Percentiles rank a stretch among this genome's conserved stretches.
Evolutionary conservation across 2,888 invertebrate genomes (phyloP).

Genomic region (Petrophora chlorosata): DNA sequence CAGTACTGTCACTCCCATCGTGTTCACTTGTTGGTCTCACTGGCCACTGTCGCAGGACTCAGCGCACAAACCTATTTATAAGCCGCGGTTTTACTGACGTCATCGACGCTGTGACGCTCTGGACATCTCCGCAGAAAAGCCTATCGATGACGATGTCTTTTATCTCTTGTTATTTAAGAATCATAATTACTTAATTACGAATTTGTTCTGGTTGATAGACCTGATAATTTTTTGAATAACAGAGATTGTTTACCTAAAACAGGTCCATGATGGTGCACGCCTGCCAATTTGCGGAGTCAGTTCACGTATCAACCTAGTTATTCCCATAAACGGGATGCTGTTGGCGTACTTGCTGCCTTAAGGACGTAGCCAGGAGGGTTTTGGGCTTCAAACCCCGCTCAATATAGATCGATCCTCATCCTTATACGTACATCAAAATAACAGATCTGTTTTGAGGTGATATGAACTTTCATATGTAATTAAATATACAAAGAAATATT

Average conservation of each 20-base stretch:
- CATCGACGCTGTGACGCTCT: conserved; percentile 41
- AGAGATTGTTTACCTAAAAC: too few species aligned
- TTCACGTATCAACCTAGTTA: conserved; percentile 66
- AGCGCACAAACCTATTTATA: conserved; percentile 75
- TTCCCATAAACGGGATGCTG: conserved; percentile 70
- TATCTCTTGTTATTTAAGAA: conserved; percentile 3
- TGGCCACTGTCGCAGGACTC: conserved; percentile 60
- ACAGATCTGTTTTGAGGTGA: too few species aligned
- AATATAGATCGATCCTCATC: too few species aligned
- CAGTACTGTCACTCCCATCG: conserved; percentile 63
- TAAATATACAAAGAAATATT: too few species aligned
- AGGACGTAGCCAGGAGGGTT: too few species aligned
- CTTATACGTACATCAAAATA: too few species aligned
- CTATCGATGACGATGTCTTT: conserved; percentile 61
- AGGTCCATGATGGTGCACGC: conserved; percentile 49
- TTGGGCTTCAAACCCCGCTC: too few species aligned
- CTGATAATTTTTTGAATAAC: neutral
- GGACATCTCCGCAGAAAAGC: conserved; percentile 53
- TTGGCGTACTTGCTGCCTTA: conserved; percentile 1
- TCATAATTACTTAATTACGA: neutral
- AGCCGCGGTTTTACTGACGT: conserved; percentile 67
- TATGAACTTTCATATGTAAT: too few species aligned
- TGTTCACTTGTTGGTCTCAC: too few species aligned
- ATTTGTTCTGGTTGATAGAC: neutral
- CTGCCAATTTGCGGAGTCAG: conserved; percentile 57